Base-by-base conservation (phyloP, 2,797 vertebrate species). In the Coilia nasus region DNA sequence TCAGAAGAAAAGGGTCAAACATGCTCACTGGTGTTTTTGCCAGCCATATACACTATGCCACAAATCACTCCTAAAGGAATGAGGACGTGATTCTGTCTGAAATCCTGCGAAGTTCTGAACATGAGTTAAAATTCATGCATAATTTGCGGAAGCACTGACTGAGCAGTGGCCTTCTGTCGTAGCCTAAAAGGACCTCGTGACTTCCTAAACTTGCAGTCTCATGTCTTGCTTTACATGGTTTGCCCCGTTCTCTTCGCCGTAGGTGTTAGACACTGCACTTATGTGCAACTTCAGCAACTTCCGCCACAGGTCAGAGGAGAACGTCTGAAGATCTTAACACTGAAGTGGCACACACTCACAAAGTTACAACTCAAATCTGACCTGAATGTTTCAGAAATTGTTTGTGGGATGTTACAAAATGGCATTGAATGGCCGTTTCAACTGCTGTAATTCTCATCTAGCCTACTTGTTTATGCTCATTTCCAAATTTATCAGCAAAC, bases 201-300 rank as follows among this genome's bases (percentile, higher is more conserved):
- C 67, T 35, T 6, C 5, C 44, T 41, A 35, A 15, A 78, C 31
- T 44, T 78, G 15, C 41, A 78, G 71, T n/a, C 35, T 21, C 35
- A 2, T 41, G 15, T 44, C 35, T 35, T 17, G 12, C 28, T 35
- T 19, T 44, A 78, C 71, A 44, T 78, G 71, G 41, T 78, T 41
- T 44, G 71, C 17, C 3, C 6, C 14, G 0, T 44, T 78, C 19
- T 19, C 31, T 31, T 19, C 35, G 35, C 71, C 71, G 6, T 35
- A 78, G 71, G 71, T 78, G 71, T 78, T 31, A 78, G 35, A 44
- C 67, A 17, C 17, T 44, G 31, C 71, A 78, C 31, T 41, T 78
- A 78, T 10, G 35, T 78, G 71, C 71, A 41, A 78, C 31, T 44
- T 78, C 17, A 78, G 31, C 31, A 41, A 15, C 31, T 78, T 78